Evolutionary conservation across 2,113 vertebrate genomes (phyloP), one percentile per base, ranked within the genome.

Genomic region (Rhinogobius similis): DNA sequence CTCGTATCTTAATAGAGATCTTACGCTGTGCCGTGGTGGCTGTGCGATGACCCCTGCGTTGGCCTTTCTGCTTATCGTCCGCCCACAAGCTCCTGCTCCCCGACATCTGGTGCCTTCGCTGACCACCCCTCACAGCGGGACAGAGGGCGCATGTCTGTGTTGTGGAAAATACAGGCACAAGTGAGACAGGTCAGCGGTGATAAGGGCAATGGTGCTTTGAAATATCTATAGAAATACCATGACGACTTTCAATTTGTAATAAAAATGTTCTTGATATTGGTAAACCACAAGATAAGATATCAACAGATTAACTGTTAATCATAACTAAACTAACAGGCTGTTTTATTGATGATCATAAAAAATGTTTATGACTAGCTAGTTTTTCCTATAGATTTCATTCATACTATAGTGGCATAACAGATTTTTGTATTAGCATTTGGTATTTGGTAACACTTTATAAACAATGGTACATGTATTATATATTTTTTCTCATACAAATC

Each of bases 1-100:
- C 79, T 81, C 24, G 74, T 79, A 91, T 90, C 87, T 88, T 88
- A 90, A 91, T 89, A 75, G 86, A 86, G 87, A 91, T 91, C 87
- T 79, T 71, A 88, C 82, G 85, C 78, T 84, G 81, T 50, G 67
- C 56, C 23, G n/a, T 61, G 76, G 77, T 65, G 76, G 77, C 76
- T 72, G 70, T 36, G 70, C 67, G 84, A 76, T 86, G 88, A 88
- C 85, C 82, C 73, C 82, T 18, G 16, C 65, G 20, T 27, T 63
- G 77, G 84, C 73, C 86, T 76, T 80, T 81, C 73, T 61, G 86
- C 83, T 88, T 90, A 90, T 91, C 85, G 14, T 32, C 62, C 48
- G 24, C 77, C 65, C 76, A 67, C 82, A 73, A 86, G 66, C 73
- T 71, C 78, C 26, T 26, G 44, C 63, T 65, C 71, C 67, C 58